Evolutionary conservation across 2,113 vertebrate species (phyloP), one percentile per base, ranked within the genome.

Genomic region (Nyctereutes procyonoides): DNA sequence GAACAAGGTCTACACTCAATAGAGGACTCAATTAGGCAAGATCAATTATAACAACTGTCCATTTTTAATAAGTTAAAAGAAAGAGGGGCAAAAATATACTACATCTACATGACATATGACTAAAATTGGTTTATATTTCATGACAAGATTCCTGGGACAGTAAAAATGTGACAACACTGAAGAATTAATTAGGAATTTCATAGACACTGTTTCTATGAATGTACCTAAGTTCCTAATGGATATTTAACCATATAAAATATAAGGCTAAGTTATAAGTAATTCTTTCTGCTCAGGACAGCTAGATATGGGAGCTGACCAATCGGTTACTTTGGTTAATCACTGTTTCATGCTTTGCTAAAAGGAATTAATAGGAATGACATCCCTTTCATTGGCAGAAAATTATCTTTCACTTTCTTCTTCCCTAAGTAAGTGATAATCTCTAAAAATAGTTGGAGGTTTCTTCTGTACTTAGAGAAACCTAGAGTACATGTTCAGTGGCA

Each of bases 351-450:
- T 74, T 94, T 92, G 38, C 12, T 90, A 90, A 90, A 91, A 84
- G 20, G 24, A 93, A 88, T 95, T 97, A 94, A 90, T 92, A 38
- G 17, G 7, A 97, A 95, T 95, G 96, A 93, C 51, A 93, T 79
- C 51, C 63, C 62, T 97, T 96, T 84, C 79, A 97, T 56, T 74
- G 86, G 55, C 83, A 96, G 63, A 89, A 97, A 98, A 96, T 95
- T 98, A 85, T 96, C 93, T 97, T 96, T 89, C 28, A 93, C 71
- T 97, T 97, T 96, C 35, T 97, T 96, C 35, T 94, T 94, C 28
- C 85, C 24, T 96, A 71, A 62, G 38, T 60, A 91, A 96, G 71
- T 90, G 12, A 90, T 90, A 97, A 97, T 82, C 55, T 92, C 10
- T 80, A 79, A 93, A 97, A 85, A 58, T 24, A 87, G 43, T 74